Percentiles rank a stretch among this genome's conserved stretches.
Conservation (phyloP, 2,797 vertebrate species). For the Myotis findleyi region DNA sequence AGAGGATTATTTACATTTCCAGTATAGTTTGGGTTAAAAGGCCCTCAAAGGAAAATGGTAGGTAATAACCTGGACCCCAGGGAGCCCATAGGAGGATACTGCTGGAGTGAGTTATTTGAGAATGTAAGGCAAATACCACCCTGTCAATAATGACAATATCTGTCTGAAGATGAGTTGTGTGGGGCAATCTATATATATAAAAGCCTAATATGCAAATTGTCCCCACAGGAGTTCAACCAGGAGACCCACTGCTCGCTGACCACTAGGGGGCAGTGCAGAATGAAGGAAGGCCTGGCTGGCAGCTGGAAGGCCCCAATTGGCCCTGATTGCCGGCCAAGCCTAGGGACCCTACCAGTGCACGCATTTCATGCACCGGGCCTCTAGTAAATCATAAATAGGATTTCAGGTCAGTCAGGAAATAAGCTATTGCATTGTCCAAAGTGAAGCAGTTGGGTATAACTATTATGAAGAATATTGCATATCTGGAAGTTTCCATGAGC, state of each 20-base stretch:
- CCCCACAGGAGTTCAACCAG: too few relatives aligned
- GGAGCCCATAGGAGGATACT: accelerated
- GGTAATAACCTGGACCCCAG: neutral
- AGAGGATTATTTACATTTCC: slow-evolving; percentile 55
- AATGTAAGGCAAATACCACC: neutral
- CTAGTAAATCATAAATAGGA: slow-evolving; percentile 2
- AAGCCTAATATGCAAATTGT: too few relatives aligned
- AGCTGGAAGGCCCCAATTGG: accelerated
- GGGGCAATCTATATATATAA: neutral
- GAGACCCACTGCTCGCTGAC: too few relatives aligned
- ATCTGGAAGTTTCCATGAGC: neutral
- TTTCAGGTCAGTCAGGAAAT: slow-evolving; percentile 34
- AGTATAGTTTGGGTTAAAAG: slow-evolving; percentile 34
- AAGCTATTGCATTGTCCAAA: slow-evolving; percentile 2
- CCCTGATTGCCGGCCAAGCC: accelerated
- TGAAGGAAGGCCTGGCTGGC: too few relatives aligned
- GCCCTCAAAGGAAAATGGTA: neutral
- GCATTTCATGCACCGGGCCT: too few relatives aligned
- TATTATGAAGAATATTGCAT: neutral
- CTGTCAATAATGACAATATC: neutral
- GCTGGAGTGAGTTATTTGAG: neutral
- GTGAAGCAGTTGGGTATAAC: neutral
- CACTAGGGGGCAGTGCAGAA: too few relatives aligned
- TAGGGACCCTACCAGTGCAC: too few relatives aligned
- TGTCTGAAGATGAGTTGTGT: neutral